phyloP scores from a whole-genome alignment of 2,888 invertebrate species.

The Papilio elwesi region DNA sequence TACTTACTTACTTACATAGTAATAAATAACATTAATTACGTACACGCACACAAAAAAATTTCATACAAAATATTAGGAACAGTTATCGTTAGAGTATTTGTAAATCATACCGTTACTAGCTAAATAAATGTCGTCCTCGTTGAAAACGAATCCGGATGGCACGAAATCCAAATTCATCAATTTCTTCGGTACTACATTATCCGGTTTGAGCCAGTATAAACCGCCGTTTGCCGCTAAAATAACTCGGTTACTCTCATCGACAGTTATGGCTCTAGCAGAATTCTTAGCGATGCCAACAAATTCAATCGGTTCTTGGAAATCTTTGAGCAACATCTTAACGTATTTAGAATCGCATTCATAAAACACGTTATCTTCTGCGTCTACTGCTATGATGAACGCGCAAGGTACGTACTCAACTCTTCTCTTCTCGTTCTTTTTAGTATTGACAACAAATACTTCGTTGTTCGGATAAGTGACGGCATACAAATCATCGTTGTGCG shows the following conservation, averaged over 20 bases:
- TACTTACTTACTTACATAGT: no score
- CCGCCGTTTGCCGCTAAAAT: conserved; percentile 75
- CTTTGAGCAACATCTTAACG: conserved; percentile 72
- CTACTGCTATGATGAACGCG: conserved; percentile 74
- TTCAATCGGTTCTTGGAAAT: conserved; percentile 73
- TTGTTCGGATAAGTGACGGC: conserved; percentile 72
- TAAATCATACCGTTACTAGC: conserved; percentile 71
- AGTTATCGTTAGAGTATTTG: conserved; percentile 60
- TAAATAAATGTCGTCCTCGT: conserved; percentile 61
- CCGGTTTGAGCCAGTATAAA: conserved; percentile 65
- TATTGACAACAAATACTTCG: conserved; percentile 65
- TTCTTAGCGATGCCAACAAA: conserved; percentile 74
- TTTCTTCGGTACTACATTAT: conserved; percentile 71
- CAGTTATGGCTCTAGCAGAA: conserved; percentile 66
- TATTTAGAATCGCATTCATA: conserved; percentile 79
- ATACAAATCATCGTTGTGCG: conserved; percentile 62
- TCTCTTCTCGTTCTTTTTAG: conserved; percentile 65
- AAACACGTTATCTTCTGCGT: conserved; percentile 66
- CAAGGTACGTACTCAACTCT: conserved; percentile 69
- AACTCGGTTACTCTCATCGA: conserved; percentile 59
- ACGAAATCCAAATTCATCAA: conserved; percentile 72
- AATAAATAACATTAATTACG: neutral
- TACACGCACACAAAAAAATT: neutral
- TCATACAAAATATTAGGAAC: conserved; percentile 43
- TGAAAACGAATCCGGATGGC: conserved; percentile 68